phyloP scores from a whole-genome alignment of 1,140 invertebrate species.

The Hyphantria cunea region DNA sequence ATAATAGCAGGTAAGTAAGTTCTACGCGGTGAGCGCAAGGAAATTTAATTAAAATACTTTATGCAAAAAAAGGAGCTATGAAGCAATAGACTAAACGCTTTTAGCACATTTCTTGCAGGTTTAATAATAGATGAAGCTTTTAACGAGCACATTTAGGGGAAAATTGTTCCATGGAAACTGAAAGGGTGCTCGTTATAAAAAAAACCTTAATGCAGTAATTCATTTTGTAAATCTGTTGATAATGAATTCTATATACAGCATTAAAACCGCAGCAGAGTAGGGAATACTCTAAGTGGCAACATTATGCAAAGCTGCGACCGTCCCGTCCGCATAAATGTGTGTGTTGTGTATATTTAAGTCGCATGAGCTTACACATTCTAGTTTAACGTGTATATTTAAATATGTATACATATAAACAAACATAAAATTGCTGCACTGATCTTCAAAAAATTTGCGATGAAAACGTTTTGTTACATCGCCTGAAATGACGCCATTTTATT shows the following conservation, averaged over 20 bases:
- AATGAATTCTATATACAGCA: conserved; percentile 43
- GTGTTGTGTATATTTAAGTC: background rate
- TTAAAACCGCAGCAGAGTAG: conserved; percentile 36
- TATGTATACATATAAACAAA: too few relatives aligned
- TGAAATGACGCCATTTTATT: too few relatives aligned
- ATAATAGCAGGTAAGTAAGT: too few relatives aligned
- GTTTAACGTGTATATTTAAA: too few relatives aligned
- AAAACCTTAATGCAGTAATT: conserved; percentile 6
- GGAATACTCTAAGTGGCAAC: conserved; percentile 49
- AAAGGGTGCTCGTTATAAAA: conserved; percentile 8
- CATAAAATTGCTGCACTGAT: too few relatives aligned
- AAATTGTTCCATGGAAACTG: conserved; percentile 11
- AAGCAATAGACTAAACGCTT: conserved; percentile 14
- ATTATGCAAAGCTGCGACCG: conserved; percentile 52
- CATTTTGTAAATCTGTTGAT: conserved; percentile 25
- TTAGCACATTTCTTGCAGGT: conserved; percentile 14
- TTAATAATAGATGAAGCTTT: conserved; percentile 26
- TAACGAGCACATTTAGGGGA: conserved; percentile 14
- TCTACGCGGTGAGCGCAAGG: too few relatives aligned
- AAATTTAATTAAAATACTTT: too few relatives aligned
- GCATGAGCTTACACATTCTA: too few relatives aligned
- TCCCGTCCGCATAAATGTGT: conserved; percentile 16
- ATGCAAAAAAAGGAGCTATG: conserved; percentile 11
- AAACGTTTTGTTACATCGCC: too few relatives aligned
- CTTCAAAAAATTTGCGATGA: too few relatives aligned